Conservation (phyloP, 2,888 invertebrate genomes). For the Drosophila cognata region DNA sequence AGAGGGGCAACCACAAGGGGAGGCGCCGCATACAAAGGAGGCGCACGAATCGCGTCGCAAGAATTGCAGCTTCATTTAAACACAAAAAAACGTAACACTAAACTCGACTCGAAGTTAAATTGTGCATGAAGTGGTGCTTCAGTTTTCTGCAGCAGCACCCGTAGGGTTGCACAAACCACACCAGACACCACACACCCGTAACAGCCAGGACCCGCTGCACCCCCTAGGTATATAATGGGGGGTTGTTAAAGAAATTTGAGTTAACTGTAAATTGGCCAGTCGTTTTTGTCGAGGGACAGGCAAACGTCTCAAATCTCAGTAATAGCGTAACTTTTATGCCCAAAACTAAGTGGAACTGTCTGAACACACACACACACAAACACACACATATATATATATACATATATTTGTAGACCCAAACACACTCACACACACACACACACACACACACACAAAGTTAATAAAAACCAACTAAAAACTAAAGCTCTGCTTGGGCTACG, state of each 20-base stretch:
- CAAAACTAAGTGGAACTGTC: slow-evolving; percentile 69
- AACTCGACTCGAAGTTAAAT: slow-evolving; percentile 50
- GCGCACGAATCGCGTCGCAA: slow-evolving; percentile 4
- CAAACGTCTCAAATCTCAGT: slow-evolving; percentile 71
- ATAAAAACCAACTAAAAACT: slow-evolving; percentile 78
- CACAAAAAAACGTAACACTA: slow-evolving; percentile 3
- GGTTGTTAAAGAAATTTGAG: slow-evolving; percentile 53
- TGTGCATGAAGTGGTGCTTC: slow-evolving; percentile 45
- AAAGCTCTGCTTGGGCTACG: slow-evolving; percentile 67
- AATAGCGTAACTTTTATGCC: slow-evolving; percentile 74
- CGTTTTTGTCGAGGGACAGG: slow-evolving; percentile 43
- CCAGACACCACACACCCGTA: not conserved
- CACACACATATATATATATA: not conserved
- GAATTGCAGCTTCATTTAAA: slow-evolving; percentile 24
- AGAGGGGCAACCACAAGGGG: not conserved
- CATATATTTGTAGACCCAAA: slow-evolving; percentile 4
- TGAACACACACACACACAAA: slow-evolving; percentile 15
- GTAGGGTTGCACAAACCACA: not conserved
- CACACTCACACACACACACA: slow-evolving; percentile 14
- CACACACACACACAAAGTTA: slow-evolving; percentile 55
- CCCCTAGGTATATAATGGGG: not conserved
- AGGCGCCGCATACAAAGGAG: not conserved
- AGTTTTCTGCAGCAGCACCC: not conserved
- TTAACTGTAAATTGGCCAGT: slow-evolving; percentile 65
- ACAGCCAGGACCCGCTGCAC: not conserved